Evolutionary conservation across 53 echinoderm and acorn worm genomes (phyloP).

Genomic region (Echinometra lucunter): DNA sequence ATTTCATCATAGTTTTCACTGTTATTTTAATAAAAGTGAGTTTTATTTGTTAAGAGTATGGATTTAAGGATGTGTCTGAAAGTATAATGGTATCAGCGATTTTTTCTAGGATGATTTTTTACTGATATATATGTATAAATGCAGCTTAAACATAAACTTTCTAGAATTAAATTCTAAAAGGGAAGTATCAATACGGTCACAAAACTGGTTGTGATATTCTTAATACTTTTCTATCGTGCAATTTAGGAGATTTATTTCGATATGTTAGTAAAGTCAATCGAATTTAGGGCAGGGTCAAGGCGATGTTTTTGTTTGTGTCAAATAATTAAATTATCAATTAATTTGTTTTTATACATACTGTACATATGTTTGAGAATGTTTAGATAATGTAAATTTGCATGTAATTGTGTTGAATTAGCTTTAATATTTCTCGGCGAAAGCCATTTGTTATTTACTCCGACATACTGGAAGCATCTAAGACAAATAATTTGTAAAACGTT

Average conservation of each 20-base stretch:
- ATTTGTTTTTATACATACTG: slow-evolving; percentile 50
- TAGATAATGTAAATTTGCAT: slow-evolving; percentile 58
- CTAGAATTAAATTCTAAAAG: not conserved
- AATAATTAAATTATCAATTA: slow-evolving; percentile 45
- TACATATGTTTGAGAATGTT: slow-evolving; percentile 53
- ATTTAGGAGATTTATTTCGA: slow-evolving; percentile 12
- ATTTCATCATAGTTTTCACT: too few relatives aligned
- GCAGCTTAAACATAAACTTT: not conserved
- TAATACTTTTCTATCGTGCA: slow-evolving; percentile 47
- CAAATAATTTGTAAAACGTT: not conserved
- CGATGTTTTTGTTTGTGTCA: not conserved
- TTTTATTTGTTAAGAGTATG: not conserved
- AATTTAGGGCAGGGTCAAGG: slow-evolving; percentile 37
- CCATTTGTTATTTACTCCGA: not conserved
- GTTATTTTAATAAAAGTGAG: too few relatives aligned
- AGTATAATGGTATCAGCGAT: too few relatives aligned
- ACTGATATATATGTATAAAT: not conserved
- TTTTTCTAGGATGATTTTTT: too few relatives aligned
- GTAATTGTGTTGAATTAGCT: slow-evolving; percentile 38
- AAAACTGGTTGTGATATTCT: not conserved
- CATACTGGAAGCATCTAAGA: not conserved
- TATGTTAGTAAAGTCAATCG: not conserved
- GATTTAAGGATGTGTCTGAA: not conserved
- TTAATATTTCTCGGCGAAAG: not conserved
- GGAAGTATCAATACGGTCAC: not conserved